Base-by-base conservation (phyloP, 1,140 invertebrate genomes). In the Macrotrachela quadricornifera region DNA sequence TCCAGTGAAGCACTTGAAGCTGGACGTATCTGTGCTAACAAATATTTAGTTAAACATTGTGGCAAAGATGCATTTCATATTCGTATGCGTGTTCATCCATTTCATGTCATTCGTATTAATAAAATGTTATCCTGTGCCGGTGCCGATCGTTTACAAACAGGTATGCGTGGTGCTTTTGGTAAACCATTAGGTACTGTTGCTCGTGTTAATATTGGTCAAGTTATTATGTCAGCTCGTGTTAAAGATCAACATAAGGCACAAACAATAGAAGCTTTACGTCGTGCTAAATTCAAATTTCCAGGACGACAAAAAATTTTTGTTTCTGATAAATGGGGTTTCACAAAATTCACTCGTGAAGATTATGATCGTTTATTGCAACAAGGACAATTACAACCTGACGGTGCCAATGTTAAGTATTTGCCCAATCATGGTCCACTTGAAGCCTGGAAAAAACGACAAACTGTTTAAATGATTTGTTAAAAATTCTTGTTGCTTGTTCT, bases 51-150 rank as follows among this genome's bases (percentile, higher is more conserved):
- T 17, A 78, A 78, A 59, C 67, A 68, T 71, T 94, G 88, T 66
- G 92, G 92, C 61, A 97, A 97, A 73, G 92, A 97, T 77, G 84
- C 92, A 62, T 99, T 97, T 76, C 94, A 99, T 71, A 86, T 97
- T 64, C 77, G 91, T 64, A 92, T 96, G 77, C 76, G 91, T 64
- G 73, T 91, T 40, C 92, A 99, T 75, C 94, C 94, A 56, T 99
- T 96, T 83, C 92, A 97, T 70, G 88, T 99, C 54, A 85, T 95
- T 65, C 79, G 94, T 57, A 99, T 99, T 72, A 99, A 99, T 68
- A 99, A 97, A 77, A 97, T 97, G 91, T 94, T 96, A 74, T 96
- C 90, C 51, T 99, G 94, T 74, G 94, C 94, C 75, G 94, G 94
- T 78, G 94, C 94, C 79, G 94, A 99, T 91, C 90, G 90, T 78